These are phyloP conservation scores for Idris sp. DNA, from an alignment of 1,140 invertebrate genomes.

Conservation along the genomic window DNA sequence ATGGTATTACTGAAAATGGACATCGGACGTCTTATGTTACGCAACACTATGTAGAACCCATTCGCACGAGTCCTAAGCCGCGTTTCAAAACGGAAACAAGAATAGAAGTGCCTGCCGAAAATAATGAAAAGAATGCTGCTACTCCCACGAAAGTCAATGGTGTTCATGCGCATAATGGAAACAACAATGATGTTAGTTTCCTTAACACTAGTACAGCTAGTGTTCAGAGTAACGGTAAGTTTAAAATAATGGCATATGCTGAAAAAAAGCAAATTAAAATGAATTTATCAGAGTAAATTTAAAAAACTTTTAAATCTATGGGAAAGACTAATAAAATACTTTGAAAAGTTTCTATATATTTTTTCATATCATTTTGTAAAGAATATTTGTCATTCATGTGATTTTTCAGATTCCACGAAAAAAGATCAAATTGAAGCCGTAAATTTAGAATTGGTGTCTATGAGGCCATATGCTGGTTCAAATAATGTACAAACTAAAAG, in stretches of 20 bases:
- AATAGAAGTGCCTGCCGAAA: slow-evolving; percentile 72
- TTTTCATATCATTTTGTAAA: no score
- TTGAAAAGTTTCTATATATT: no score
- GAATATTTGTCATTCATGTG: not conserved
- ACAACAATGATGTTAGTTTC: slow-evolving; percentile 76
- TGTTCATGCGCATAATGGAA: slow-evolving; percentile 71
- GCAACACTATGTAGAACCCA: slow-evolving; percentile 72
- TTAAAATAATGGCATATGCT: not conserved
- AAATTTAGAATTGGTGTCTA: slow-evolving; percentile 87
- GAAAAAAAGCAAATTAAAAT: slow-evolving; percentile 1
- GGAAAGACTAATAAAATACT: no score
- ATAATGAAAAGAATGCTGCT: slow-evolving; percentile 62
- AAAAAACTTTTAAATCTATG: no score
- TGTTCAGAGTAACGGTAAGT: slow-evolving; percentile 72
- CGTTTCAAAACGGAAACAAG: slow-evolving; percentile 72
- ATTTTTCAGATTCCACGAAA: slow-evolving; percentile 70
- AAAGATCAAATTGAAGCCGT: slow-evolving; percentile 84
- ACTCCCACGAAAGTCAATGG: slow-evolving; percentile 71
- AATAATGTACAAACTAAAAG: slow-evolving; percentile 83
- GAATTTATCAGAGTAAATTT: not conserved
- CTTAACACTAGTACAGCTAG: slow-evolving; percentile 74
- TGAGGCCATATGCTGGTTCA: slow-evolving; percentile 82
- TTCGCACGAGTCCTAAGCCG: slow-evolving; percentile 65
- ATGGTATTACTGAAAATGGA: slow-evolving; percentile 66
- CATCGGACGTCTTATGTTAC: slow-evolving; percentile 70